A percentile compares a stretch with the other conserved stretches of the same genome.
Evolutionary conservation across 2,888 invertebrate genomes (phyloP).

Genomic region (Tetragonisca angustula): DNA sequence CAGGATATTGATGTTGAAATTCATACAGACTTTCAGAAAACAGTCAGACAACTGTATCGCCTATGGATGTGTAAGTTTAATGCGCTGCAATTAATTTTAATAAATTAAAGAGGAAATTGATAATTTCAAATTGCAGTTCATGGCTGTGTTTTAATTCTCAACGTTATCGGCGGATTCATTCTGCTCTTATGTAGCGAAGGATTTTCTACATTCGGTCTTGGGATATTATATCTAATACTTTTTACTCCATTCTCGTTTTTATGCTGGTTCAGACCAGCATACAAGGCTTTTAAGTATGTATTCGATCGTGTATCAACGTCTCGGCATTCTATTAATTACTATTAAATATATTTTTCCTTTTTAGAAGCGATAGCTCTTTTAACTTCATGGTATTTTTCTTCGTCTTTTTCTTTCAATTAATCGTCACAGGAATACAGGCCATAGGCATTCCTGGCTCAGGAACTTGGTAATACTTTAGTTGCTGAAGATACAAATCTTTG

Average conservation of each 20-base stretch:
- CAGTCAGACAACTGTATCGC: conserved; percentile 97
- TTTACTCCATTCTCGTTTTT: conserved; percentile 99
- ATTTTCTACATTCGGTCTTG: conserved; percentile 92
- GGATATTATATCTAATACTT: conserved; percentile 94
- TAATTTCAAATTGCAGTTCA: conserved; percentile 90
- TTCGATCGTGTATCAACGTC: neutral
- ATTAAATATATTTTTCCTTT: conserved; percentile 42
- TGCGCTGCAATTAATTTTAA: neutral
- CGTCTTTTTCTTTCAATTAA: conserved; percentile 97
- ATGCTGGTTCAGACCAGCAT: conserved; percentile 99
- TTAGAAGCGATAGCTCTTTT: conserved; percentile 98
- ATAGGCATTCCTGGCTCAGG: conserved; percentile 94
- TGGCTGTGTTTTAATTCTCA: conserved; percentile 92
- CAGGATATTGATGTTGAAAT: conserved; percentile 99
- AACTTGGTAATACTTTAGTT: conserved; percentile 89
- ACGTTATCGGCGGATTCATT: conserved; percentile 94
- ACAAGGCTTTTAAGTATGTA: conserved; percentile 95
- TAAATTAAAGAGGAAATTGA: neutral
- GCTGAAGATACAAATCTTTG: conserved; percentile 67
- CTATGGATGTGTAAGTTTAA: conserved; percentile 97
- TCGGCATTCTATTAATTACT: conserved; percentile 5
- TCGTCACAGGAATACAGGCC: conserved; percentile 94
- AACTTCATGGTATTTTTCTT: conserved; percentile 99
- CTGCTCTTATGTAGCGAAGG: conserved; percentile 88
- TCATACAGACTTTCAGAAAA: conserved; percentile 97